A percentile compares a stretch with the other conserved stretches of the same genome.
phyloP scores from a whole-genome alignment of 2,797 vertebrate species.

The Eleutherodactylus coqui region DNA sequence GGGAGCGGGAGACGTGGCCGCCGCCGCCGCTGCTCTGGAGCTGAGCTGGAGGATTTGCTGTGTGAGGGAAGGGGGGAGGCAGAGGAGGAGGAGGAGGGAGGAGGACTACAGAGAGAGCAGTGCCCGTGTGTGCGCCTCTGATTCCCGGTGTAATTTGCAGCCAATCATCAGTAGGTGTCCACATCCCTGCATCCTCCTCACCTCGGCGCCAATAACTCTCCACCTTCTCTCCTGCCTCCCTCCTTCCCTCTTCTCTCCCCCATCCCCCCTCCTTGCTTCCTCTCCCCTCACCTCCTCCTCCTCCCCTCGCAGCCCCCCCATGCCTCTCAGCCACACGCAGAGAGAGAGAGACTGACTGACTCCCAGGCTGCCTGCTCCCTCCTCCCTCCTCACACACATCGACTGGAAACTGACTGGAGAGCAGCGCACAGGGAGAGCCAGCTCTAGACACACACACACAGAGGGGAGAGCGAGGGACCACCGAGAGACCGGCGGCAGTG shows the following conservation, averaged over 20 bases:
- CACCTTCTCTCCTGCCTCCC: constrained; percentile 58
- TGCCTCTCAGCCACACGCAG: constrained; percentile 67
- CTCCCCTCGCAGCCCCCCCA: constrained; percentile 62
- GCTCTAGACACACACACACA: constrained; percentile 50
- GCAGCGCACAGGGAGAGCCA: constrained; percentile 75
- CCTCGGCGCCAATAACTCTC: constrained; percentile 87
- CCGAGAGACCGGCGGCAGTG: constrained; percentile 70
- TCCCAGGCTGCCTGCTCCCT: constrained; percentile 66
- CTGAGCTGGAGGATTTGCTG: constrained; percentile 65
- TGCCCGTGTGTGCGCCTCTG: constrained; percentile 80
- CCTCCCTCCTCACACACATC: constrained; percentile 83
- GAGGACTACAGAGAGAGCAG: constrained; percentile 63
- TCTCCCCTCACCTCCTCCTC: constrained; percentile 62
- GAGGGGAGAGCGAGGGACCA: constrained; percentile 68
- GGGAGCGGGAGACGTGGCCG: constrained; percentile 66
- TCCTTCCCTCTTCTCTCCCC: constrained; percentile 59
- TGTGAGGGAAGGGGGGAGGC: constrained; percentile 27
- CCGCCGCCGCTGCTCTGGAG: constrained; percentile 32
- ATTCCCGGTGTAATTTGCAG: constrained; percentile 91
- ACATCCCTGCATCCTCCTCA: constrained; percentile 90
- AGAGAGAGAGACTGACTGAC: constrained; percentile 63
- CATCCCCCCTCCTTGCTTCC: constrained; percentile 56
- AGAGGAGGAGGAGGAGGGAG: constrained; percentile 35
- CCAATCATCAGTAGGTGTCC: constrained; percentile 93
- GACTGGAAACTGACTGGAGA: constrained; percentile 86